phyloP scores from a whole-genome alignment of 2,888 invertebrate species.

The Gryllus longicercus region DNA sequence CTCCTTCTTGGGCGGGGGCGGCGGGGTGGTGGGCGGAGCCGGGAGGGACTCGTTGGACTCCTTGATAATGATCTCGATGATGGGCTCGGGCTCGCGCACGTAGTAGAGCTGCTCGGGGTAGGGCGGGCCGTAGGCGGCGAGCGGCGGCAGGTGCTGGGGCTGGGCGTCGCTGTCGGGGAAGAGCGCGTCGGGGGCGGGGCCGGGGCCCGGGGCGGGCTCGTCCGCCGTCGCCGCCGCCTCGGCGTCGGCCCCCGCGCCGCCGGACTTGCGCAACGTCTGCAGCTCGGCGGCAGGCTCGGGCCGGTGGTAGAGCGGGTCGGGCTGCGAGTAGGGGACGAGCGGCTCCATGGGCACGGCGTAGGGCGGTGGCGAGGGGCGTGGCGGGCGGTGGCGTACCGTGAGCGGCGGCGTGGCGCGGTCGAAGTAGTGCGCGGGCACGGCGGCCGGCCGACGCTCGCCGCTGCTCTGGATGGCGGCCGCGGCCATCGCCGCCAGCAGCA shows the following conservation, averaged over 20 bases:
- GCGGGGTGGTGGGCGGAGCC: constrained; percentile 52
- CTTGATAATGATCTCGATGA: constrained; percentile 88
- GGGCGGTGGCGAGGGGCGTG: constrained; percentile 53
- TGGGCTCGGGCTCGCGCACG: constrained; percentile 53
- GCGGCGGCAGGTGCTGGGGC: constrained; percentile 44
- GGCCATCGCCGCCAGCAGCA: not conserved
- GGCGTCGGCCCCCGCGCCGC: no score
- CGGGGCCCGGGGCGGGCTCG: not conserved
- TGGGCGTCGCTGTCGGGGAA: constrained; percentile 29
- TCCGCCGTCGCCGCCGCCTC: not conserved
- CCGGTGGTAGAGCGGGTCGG: constrained; percentile 61
- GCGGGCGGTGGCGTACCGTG: constrained; percentile 34
- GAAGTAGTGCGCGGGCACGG: constrained; percentile 35
- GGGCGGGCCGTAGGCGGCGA: constrained; percentile 66
- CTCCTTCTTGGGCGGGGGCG: constrained; percentile 55
- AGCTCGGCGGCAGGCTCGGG: constrained; percentile 18
- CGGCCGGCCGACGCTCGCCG: not conserved
- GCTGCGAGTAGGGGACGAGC: constrained; percentile 72
- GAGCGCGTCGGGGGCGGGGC: not conserved
- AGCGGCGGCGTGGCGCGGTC: constrained; percentile 34
- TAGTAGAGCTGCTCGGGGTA: constrained; percentile 28
- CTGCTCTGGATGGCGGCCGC: not conserved
- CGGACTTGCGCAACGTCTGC: not conserved
- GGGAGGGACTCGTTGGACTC: constrained; percentile 81
- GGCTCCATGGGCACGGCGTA: constrained; percentile 81